These are phyloP conservation scores for Gobiocypris rarus DNA, from an alignment of 2,113 vertebrate species.

Conservation along the genomic window DNA sequence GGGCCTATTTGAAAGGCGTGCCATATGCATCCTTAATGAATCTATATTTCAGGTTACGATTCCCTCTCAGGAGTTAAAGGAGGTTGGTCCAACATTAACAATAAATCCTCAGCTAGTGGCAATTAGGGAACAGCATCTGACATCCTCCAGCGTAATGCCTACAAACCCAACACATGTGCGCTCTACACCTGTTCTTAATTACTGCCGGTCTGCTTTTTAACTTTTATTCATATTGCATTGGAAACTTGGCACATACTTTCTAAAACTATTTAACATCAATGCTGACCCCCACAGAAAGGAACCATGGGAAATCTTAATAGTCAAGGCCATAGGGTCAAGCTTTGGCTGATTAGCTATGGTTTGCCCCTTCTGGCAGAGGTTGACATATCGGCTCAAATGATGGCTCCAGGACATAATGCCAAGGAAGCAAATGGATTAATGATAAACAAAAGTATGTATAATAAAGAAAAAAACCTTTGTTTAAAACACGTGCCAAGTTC, in stretches of 20 bases:
- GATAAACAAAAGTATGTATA: too few species aligned
- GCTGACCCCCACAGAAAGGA: constrained; percentile 48
- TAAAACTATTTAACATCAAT: constrained; percentile 54
- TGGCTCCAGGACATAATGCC: not conserved
- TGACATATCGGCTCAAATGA: not conserved
- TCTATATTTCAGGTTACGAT: constrained; percentile 62
- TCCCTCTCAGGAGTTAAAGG: constrained; percentile 53
- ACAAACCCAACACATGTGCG: constrained; percentile 9
- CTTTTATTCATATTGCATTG: constrained; percentile 59
- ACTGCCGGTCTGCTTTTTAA: constrained; percentile 57
- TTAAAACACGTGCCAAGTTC: not conserved
- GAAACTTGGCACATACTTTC: constrained; percentile 51
- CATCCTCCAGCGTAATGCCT: constrained; percentile 45
- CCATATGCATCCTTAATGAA: constrained; percentile 66
- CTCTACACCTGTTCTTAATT: constrained; percentile 51
- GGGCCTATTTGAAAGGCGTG: constrained; percentile 52
- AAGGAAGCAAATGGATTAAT: not conserved
- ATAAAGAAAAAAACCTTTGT: too few species aligned
- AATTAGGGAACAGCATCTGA: constrained; percentile 59
- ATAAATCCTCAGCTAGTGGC: constrained; percentile 54
- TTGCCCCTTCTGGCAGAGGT: not conserved
- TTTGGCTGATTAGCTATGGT: not conserved
- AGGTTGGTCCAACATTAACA: constrained; percentile 53
- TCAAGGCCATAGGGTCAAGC: not conserved
- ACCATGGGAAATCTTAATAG: constrained; percentile 22